Evolutionary conservation across 2,797 vertebrate genomes (phyloP).

Genomic region (Heliangelus exortis): DNA sequence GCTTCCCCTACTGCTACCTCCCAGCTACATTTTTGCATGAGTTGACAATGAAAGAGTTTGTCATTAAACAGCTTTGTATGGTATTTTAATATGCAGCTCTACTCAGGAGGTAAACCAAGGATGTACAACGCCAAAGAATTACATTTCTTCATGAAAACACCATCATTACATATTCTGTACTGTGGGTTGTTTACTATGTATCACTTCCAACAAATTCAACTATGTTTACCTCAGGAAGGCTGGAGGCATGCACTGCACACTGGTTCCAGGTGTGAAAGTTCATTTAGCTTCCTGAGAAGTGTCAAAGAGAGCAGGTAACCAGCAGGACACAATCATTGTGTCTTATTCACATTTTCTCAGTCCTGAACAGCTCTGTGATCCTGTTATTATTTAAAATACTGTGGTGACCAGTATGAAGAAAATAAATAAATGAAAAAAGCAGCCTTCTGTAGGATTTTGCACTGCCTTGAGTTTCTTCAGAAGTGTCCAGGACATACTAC

Average conservation of each 20-base stretch:
- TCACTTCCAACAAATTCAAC: neutral
- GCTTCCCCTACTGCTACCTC: no score
- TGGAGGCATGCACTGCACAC: neutral
- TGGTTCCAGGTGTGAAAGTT: accelerated
- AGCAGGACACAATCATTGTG: neutral
- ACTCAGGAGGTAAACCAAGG: neutral
- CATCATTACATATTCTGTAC: accelerated
- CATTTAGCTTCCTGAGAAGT: neutral
- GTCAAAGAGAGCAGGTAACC: neutral
- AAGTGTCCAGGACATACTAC: neutral
- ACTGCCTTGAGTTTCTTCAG: neutral
- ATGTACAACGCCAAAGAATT: neutral
- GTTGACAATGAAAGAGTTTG: neutral
- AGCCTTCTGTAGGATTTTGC: neutral
- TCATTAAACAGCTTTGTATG: no score
- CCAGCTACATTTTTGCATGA: neutral
- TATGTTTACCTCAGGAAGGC: neutral
- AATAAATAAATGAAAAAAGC: no score
- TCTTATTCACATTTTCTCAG: neutral
- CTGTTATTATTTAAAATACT: neutral
- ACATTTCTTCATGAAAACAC: neutral
- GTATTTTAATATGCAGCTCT: neutral
- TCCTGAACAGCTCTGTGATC: neutral
- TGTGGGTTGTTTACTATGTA: no score
- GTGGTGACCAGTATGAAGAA: no score